phyloP scores from a whole-genome alignment of 2,113 vertebrate genomes.

The Excalfactoria chinensis region DNA sequence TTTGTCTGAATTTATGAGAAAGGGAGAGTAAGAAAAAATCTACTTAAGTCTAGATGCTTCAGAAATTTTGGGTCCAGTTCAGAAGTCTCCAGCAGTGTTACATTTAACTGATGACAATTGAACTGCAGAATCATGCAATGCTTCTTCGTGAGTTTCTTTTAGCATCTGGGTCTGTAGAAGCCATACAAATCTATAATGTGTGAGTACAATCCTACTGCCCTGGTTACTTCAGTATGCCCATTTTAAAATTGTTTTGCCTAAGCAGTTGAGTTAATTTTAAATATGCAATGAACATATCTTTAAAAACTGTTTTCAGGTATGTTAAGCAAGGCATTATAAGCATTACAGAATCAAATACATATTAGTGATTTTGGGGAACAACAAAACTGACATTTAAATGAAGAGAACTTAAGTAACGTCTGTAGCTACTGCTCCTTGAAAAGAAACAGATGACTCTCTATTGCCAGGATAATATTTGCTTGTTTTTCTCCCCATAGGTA shows the following conservation, averaged over 20 bases:
- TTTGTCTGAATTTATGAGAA: not conserved
- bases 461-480: not conserved
- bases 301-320: not conserved
- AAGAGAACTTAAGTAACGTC: not conserved
- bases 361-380: not conserved
- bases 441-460: not conserved
- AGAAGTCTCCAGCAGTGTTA: conserved; percentile 17
- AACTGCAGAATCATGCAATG: conserved; percentile 8
- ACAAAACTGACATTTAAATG: not conserved
- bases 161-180: not conserved
- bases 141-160: conserved; percentile 3
- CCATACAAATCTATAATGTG: not conserved
- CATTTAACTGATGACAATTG: not conserved
- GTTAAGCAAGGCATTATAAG: not conserved
- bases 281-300: not conserved
- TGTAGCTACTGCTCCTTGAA: not conserved
- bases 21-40: not conserved
- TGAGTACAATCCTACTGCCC: not conserved
- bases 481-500: not conserved
- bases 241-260: not conserved
- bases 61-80: not conserved
- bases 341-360: not conserved
- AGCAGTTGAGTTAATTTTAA: not conserved
- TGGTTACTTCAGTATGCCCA: not conserved
- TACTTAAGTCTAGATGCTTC: not conserved